These are phyloP conservation scores for Thysanoteuthis rhombus DNA, from an alignment of 2,888 invertebrate genomes.

Conservation along the genomic window DNA sequence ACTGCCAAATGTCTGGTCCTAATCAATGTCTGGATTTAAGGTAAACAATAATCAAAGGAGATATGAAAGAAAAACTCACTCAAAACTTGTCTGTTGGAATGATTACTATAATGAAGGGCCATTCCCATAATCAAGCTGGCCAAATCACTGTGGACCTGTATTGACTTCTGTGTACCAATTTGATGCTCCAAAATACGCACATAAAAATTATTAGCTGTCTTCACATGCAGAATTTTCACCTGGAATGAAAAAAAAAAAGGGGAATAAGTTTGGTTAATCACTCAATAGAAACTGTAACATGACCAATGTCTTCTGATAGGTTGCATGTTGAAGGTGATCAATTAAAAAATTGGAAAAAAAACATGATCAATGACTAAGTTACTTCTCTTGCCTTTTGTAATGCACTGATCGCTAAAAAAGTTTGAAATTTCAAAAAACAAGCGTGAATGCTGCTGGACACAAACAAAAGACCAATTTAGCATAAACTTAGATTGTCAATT, in stretches of 20 bases:
- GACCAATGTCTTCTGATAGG: too few species aligned
- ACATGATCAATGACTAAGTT: too few species aligned
- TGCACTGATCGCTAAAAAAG: too few species aligned
- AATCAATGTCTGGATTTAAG: background rate
- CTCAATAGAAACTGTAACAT: too few species aligned
- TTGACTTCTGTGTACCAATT: slow-evolving; percentile 30
- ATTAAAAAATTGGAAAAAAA: too few species aligned
- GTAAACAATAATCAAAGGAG: background rate
- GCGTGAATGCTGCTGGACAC: too few species aligned
- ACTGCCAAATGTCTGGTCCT: background rate
- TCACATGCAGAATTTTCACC: slow-evolving; percentile 71
- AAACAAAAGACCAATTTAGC: too few species aligned
- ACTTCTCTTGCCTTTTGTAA: too few species aligned
- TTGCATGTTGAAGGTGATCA: too few species aligned
- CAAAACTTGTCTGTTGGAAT: slow-evolving; percentile 40
- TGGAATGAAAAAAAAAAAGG: background rate
- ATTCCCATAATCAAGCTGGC: slow-evolving; percentile 43
- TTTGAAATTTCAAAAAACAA: too few species aligned
- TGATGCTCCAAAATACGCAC: slow-evolving; percentile 72
- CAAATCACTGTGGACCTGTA: slow-evolving; percentile 40
- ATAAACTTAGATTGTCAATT: too few species aligned
- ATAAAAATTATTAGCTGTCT: slow-evolving; percentile 75
- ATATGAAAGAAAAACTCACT: slow-evolving; percentile 38
- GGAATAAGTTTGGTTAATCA: too few species aligned
- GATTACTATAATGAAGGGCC: slow-evolving; percentile 40